Base-by-base conservation (phyloP, 2,113 vertebrate genomes). In the Osmerus mordax region DNA sequence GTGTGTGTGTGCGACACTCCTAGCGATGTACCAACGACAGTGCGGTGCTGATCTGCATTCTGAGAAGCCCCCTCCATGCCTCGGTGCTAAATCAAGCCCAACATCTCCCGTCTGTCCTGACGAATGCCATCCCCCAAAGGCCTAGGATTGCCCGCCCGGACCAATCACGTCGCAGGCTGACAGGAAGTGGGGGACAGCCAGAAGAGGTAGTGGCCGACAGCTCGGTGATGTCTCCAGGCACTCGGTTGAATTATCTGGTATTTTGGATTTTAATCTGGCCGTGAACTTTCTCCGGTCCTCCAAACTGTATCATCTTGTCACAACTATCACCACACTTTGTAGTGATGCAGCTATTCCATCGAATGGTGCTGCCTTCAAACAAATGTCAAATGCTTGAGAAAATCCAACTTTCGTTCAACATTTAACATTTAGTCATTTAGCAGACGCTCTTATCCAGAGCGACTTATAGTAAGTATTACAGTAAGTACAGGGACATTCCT, bases 11-110 rank as follows among this genome's bases (percentile, higher is more conserved):
- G 28, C 13, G n/a, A 11, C 23, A 21, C 51, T 13, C 6, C 29
- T 32, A 3, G 3, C 32, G 3, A 3, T 32, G 32, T 58, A 64
- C 2, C 15, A 68, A 29, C 1, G 56, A 78, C 76, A 23, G 21
- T 18, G 52, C 0, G 2, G 74, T 56, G 66, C 28, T 64, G 65
- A 78, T 85, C 65, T 74, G 67, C 68, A 77, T 81, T 73, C 64
- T 60, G 19, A 81, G 69, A 55, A 29, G 70, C 65, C 71, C 36
- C 78, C 60, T 15, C 25, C 4, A 53, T 56, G 11, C 53, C 56
- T 68, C 9, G 19, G 28, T 77, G 71, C 56, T 28, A 80, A 80
- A 77, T 76, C 69, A 15, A 70, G 73, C 3, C 52, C n/a, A 77
- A 68, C 16, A 47, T 12, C 72, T 54, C 55, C 29, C 61, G 47